Percentiles rank a stretch among this genome's conserved stretches.
Evolutionary conservation across 2,888 invertebrate genomes (phyloP).

Genomic region (Andrena flavipes): DNA sequence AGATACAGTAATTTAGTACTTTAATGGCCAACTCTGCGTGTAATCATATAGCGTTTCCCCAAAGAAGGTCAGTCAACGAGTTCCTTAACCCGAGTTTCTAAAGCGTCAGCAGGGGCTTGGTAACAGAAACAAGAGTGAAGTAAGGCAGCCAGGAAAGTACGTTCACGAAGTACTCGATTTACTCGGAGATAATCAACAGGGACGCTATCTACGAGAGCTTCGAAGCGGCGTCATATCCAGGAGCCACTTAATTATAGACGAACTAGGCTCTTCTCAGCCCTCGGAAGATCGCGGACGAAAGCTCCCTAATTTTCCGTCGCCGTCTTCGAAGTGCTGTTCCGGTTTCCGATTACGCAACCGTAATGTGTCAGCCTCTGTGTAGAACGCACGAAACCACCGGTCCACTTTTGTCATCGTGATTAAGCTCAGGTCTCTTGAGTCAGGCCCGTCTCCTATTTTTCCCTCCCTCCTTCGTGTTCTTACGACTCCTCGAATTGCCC

Average conservation of each 20-base stretch:
- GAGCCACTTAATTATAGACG: constrained; percentile 46
- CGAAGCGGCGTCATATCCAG: constrained; percentile 21
- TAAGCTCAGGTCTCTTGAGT: constrained; percentile 16
- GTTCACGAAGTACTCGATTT: constrained; percentile 23
- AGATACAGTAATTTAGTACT: no score
- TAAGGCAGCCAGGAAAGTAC: background rate
- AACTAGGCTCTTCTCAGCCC: constrained; percentile 23
- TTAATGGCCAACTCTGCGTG: no score
- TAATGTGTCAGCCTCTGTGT: constrained; percentile 68
- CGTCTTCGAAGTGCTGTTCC: constrained; percentile 57
- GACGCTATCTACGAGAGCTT: constrained; percentile 25
- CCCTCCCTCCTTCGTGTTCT: background rate
- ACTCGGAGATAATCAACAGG: constrained; percentile 44
- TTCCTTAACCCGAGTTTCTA: background rate
- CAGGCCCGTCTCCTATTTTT: background rate
- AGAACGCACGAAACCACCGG: constrained; percentile 59
- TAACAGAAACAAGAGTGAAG: background rate
- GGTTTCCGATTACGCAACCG: constrained; percentile 61
- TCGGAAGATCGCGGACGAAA: constrained; percentile 39
- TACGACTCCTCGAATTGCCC: background rate
- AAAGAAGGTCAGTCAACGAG: background rate
- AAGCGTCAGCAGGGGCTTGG: background rate
- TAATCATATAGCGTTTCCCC: background rate
- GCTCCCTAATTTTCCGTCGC: constrained; percentile 42
- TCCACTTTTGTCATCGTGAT: constrained; percentile 55